Evolutionary conservation across 1,140 invertebrate genomes (phyloP).

Genomic region (Thereuonema tuberculata): DNA sequence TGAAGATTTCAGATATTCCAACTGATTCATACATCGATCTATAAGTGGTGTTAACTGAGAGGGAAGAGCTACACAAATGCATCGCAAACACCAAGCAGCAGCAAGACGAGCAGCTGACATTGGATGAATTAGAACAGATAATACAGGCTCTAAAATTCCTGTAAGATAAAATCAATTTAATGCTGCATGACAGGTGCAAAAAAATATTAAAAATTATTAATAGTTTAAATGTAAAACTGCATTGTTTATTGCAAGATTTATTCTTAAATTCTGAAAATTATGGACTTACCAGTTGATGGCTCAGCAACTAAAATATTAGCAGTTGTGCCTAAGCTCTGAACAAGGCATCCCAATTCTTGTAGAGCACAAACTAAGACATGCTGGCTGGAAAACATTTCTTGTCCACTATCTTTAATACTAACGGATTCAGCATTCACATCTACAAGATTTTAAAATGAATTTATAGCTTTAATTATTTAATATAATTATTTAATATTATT

Average conservation of each 20-base stretch:
- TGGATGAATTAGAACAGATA: slow-evolving; percentile 79
- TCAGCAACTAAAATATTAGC: slow-evolving; percentile 76
- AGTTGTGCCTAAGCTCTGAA: slow-evolving; percentile 78
- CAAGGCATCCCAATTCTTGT: slow-evolving; percentile 61
- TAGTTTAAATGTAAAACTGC: not conserved
- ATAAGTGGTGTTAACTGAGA: slow-evolving; percentile 85
- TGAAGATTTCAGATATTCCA: slow-evolving; percentile 77
- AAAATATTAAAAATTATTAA: not conserved
- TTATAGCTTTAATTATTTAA: not conserved
- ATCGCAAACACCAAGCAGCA: slow-evolving; percentile 85
- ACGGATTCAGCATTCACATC: slow-evolving; percentile 8
- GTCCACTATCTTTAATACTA: slow-evolving; percentile 15
- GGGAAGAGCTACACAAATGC: slow-evolving; percentile 82
- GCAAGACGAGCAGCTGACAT: slow-evolving; percentile 79
- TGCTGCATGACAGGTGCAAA: too few species aligned
- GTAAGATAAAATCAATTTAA: slow-evolving; percentile 6
- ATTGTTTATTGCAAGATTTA: too few species aligned
- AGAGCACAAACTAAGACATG: slow-evolving; percentile 87
- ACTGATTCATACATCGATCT: slow-evolving; percentile 65
- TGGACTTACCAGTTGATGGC: slow-evolving; percentile 57
- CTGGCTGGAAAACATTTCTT: slow-evolving; percentile 67
- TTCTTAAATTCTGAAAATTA: too few species aligned
- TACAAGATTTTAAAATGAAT: not conserved
- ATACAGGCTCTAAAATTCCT: slow-evolving; percentile 46
- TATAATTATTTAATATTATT: not conserved